A percentile compares a stretch with the other conserved stretches of the same genome.
Conservation (phyloP, 2,113 vertebrate genomes). For the Sialia sialis region DNA sequence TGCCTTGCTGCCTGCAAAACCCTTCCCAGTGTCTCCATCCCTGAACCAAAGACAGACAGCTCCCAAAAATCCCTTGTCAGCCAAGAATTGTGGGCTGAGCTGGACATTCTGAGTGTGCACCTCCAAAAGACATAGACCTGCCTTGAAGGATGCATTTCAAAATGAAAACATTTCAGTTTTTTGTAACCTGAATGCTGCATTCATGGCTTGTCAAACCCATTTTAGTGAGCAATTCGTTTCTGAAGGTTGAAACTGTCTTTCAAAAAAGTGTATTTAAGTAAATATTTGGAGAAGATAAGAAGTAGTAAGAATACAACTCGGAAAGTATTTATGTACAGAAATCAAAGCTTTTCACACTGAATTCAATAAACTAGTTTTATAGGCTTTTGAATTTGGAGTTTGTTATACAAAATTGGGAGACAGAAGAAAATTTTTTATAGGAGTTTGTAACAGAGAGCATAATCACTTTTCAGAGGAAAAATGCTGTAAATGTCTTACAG, state of each 20-base stretch:
- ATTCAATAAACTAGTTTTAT: not conserved
- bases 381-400: not conserved
- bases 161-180: not conserved
- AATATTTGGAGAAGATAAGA: not conserved
- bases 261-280: not conserved
- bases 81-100: not conserved
- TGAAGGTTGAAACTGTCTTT: not conserved
- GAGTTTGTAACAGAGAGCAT: not conserved
- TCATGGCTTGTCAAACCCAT: not conserved
- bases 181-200: not conserved
- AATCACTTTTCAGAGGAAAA: not conserved
- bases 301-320: not conserved
- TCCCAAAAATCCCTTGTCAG: not conserved
- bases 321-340: not conserved
- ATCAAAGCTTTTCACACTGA: not conserved
- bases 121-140: not conserved
- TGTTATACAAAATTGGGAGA: not conserved
- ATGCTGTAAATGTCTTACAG: not conserved
- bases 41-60: accelerated
- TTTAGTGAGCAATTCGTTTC: not conserved
- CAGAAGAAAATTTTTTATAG: not conserved
- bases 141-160: not conserved
- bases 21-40: not conserved
- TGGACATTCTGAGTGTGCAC: not conserved
- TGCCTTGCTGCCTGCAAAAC: not conserved